phyloP scores from a whole-genome alignment of 2,113 vertebrate genomes.

The Peromyscus leucopus region DNA sequence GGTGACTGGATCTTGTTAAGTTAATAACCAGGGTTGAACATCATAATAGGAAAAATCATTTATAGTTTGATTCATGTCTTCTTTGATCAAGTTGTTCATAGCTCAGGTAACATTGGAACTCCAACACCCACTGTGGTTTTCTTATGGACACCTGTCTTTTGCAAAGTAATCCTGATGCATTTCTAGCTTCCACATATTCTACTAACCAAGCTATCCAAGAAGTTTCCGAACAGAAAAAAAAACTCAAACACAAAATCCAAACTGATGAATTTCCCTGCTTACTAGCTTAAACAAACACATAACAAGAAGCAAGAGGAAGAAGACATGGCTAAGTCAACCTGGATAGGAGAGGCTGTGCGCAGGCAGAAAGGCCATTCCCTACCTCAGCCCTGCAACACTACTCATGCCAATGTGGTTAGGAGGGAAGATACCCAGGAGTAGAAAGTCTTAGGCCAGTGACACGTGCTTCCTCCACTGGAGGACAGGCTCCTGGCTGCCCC shows the following conservation, averaged over 20 bases:
- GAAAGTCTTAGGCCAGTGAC: too few relatives aligned
- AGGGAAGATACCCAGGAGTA: rapidly evolving
- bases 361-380: neutral
- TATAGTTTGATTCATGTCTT: neutral
- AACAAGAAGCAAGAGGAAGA: neutral
- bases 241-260: neutral
- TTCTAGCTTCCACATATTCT: neutral
- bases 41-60: neutral
- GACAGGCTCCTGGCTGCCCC: too few relatives aligned
- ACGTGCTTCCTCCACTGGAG: neutral
- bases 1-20: neutral
- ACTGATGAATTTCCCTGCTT: neutral
- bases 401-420: rapidly evolving
- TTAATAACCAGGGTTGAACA: neutral
- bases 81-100: neutral
- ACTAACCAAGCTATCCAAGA: neutral
- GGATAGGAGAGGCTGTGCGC: rapidly evolving
- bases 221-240: neutral
- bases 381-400: neutral
- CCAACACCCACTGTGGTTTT: neutral
- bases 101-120: neutral
- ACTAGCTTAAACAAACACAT: neutral
- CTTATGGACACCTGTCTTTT: neutral
- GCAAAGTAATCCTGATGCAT: too few relatives aligned
- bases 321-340: neutral